Base-by-base conservation (phyloP, 2,113 vertebrate species). In the Rynchops niger region DNA sequence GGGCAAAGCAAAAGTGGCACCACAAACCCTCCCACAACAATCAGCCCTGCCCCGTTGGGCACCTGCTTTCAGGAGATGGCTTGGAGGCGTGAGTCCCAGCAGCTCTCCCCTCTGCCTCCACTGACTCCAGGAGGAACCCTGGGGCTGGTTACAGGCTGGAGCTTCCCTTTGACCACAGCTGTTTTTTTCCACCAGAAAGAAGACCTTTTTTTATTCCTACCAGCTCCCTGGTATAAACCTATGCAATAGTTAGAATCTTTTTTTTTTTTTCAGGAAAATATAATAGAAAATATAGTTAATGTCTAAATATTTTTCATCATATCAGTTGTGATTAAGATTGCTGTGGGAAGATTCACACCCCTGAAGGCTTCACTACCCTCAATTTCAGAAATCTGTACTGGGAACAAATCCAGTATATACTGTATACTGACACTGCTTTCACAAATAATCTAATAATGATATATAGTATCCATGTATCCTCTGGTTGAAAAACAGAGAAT, bases 101-200 rank as follows among this genome's bases (percentile, higher is more conserved):
- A 63, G 38, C 8, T 70, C 22, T 50, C 27, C 36, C 29, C 8
- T 42, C 53, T 49, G 15, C 17, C 49, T 62, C 34, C 50, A 18
- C 9, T 1, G 0, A 29, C 23, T 52, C 34, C 34, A 4, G 11
- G 9, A 40, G 20, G 29, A 74, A 30, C 9, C 34, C 3, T 19
- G 0, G 26, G 49, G 29, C 38, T 70, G 50, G 17, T 29, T 86
- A 5, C 1, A 1, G 15, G 42, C 49, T 15, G 34, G 27, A 82
- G 6, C 15, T 21, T 55, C 50, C 42, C 30, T 47, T 71, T 89
- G 50, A 36, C 40, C 32, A 50, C 32, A 30, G 16, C 10, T 21
- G 50, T 6, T 23, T 66, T 42, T 27, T 19, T 3, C 3, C 12
- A 20, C 8, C 14, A 20, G 21, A 43, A 78, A 42, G 16, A 43